Evolutionary conservation across 2,888 invertebrate species (phyloP).

Genomic region (Sphinx pinastri): DNA sequence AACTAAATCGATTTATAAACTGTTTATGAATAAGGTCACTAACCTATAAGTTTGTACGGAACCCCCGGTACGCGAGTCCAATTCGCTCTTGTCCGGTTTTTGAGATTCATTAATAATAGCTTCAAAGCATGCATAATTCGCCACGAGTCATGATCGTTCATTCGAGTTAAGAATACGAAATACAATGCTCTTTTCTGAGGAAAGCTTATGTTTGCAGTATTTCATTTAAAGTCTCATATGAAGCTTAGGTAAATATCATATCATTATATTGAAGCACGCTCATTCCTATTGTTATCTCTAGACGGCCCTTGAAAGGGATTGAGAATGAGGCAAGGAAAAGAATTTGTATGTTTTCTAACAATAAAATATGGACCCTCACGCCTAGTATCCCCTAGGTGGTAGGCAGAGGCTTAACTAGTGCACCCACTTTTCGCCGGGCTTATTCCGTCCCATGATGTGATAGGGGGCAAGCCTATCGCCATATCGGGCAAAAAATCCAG

Average conservation of each 20-base stretch:
- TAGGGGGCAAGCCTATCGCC: neutral
- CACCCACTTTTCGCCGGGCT: neutral
- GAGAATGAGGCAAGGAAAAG: neutral
- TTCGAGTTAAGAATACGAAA: too few species aligned
- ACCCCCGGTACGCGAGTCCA: too few species aligned
- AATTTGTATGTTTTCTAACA: neutral
- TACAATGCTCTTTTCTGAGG: neutral
- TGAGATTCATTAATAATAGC: too few species aligned
- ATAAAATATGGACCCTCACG: neutral
- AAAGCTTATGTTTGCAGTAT: neutral
- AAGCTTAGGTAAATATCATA: conserved; percentile 9
- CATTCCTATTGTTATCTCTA: conserved; percentile 24
- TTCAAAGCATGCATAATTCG: too few species aligned
- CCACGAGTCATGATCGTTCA: too few species aligned
- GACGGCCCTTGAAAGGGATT: conserved; percentile 17
- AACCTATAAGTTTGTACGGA: too few species aligned
- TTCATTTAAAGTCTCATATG: neutral
- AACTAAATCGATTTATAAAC: too few species aligned
- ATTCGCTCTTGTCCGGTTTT: too few species aligned
- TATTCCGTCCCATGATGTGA: neutral
- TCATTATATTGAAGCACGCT: conserved; percentile 11
- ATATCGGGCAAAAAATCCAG: too few species aligned
- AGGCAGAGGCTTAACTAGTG: too few species aligned
- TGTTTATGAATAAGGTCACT: too few species aligned
- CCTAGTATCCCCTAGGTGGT: too few species aligned